Percentiles rank a stretch among this genome's conserved stretches.
phyloP scores from a whole-genome alignment of 2,113 vertebrate genomes.

The Zosterops borbonicus region DNA sequence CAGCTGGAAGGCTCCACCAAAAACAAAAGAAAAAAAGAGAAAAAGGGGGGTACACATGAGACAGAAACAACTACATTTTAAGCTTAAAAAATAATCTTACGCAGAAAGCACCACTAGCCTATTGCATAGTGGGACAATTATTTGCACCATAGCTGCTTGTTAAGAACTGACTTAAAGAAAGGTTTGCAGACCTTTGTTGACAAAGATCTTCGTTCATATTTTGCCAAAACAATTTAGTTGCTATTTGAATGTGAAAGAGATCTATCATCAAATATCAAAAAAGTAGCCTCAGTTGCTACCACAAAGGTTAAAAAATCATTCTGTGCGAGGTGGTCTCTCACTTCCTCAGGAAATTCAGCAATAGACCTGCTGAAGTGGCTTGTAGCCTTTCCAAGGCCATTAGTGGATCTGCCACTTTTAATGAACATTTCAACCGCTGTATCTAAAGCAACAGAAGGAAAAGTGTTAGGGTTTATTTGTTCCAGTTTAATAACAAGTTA shows the following conservation, averaged over 20 bases:
- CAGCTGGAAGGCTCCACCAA: not conserved
- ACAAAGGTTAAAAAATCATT: not conserved
- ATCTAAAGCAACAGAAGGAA: not conserved
- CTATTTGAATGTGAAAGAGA: not conserved
- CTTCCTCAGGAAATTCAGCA: not conserved
- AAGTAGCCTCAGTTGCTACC: not conserved
- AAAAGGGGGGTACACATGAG: fast-evolving
- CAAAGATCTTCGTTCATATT: not conserved
- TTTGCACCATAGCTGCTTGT: not conserved
- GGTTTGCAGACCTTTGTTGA: not conserved
- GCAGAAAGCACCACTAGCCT: not conserved
- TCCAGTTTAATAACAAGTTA: not conserved
- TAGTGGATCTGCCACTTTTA: not conserved
- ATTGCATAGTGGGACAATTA: not conserved
- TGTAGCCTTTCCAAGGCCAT: not conserved
- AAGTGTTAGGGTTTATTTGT: not conserved
- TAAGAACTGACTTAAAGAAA: not conserved
- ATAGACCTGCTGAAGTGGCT: fast-evolving
- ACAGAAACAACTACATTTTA: not conserved
- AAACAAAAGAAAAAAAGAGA: not conserved
- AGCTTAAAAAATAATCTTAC: not conserved
- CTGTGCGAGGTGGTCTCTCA: not conserved
- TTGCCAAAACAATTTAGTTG: not conserved
- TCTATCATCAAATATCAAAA: not conserved
- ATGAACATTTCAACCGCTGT: fast-evolving